A percentile compares a stretch with the other conserved stretches of the same genome.
Evolutionary conservation across 2,797 vertebrate genomes (phyloP).

Genomic region (Neomorphus geoffroyi): DNA sequence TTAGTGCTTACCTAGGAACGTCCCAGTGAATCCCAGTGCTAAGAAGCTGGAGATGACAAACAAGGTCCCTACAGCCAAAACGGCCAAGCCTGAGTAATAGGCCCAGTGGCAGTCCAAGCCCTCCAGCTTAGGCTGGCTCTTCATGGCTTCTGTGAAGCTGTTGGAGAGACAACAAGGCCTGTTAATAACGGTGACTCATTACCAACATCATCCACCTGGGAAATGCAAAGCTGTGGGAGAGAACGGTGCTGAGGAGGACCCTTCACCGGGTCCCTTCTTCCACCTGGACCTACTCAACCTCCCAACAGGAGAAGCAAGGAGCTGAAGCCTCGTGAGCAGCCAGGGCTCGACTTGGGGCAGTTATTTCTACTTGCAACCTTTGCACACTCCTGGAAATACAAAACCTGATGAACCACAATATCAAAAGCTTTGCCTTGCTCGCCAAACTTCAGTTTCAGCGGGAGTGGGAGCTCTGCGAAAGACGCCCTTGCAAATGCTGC

Average conservation of each 20-base stretch:
- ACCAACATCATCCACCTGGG: not conserved
- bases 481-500: not conserved
- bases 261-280: not conserved
- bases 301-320: not conserved
- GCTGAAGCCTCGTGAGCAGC: not conserved
- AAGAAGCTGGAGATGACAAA: conserved; percentile 91
- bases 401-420: not conserved
- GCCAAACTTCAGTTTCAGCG: not conserved
- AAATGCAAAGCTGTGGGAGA: not conserved
- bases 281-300: not conserved
- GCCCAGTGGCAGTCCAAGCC: conserved; percentile 75
- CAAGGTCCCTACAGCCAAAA: conserved; percentile 79
- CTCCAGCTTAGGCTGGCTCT: conserved; percentile 82
- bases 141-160: conserved; percentile 91
- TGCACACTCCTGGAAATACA: not conserved
- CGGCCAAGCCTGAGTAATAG: conserved; percentile 76
- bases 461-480: not conserved
- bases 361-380: not conserved
- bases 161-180: not conserved
- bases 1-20: conserved; percentile 87
- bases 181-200: not conserved
- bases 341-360: not conserved
- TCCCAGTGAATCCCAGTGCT: conserved; percentile 91
- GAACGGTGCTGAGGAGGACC: not conserved
- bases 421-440: not conserved